Percentiles rank a stretch among this genome's conserved stretches.
phyloP scores from a whole-genome alignment of 2,113 vertebrate genomes.

The Myanophis thanlyinensis region DNA sequence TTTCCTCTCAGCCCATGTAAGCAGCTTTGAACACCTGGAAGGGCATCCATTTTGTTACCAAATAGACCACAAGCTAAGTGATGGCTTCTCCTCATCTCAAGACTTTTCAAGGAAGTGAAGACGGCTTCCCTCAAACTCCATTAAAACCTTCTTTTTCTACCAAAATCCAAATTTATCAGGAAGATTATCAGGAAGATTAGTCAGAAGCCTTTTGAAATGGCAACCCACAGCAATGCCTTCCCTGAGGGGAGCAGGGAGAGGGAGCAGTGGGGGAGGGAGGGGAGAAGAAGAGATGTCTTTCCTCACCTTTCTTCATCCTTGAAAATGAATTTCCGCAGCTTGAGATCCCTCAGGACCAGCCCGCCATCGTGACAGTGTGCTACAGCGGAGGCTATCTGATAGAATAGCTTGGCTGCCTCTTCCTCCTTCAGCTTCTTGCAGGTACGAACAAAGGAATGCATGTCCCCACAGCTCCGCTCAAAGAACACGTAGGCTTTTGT shows the following conservation, averaged over 20 bases:
- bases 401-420: constrained; percentile 95
- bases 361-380: constrained; percentile 97
- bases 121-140: not conserved
- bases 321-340: constrained; percentile 98
- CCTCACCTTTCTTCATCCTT: constrained; percentile 95
- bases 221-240: not conserved
- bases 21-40: not conserved
- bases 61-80: not conserved
- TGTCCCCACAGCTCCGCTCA: constrained; percentile 95
- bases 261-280: accelerated
- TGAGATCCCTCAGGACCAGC: constrained; percentile 97
- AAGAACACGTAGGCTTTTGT: constrained; percentile 96
- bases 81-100: not conserved
- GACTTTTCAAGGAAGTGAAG: not conserved
- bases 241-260: not conserved
- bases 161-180: not conserved
- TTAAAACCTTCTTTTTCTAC: not conserved
- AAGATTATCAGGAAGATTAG: not conserved
- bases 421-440: constrained; percentile 98
- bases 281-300: not conserved
- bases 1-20: not conserved
- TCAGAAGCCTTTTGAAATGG: not conserved
- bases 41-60: not conserved
- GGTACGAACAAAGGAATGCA: constrained; percentile 98
- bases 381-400: constrained; percentile 96